Conservation (phyloP, 1,140 invertebrate genomes). For the Oedothorax gibbosus region DNA sequence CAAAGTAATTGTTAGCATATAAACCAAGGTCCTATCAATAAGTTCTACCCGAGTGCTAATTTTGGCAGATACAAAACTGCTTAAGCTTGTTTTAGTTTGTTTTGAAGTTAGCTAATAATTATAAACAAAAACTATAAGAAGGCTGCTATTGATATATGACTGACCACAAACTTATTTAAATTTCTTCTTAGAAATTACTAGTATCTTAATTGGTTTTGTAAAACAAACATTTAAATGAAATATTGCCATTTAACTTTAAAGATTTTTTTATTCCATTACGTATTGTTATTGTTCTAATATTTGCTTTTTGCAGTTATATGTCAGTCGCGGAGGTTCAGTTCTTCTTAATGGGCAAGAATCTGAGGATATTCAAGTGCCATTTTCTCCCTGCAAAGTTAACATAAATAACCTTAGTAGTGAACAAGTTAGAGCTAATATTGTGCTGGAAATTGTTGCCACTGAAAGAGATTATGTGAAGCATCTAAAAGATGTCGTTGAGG, state of each 20-base stretch:
- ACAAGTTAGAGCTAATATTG: slow-evolving; percentile 81
- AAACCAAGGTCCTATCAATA: too few species aligned
- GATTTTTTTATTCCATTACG: not conserved
- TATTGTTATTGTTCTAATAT: not conserved
- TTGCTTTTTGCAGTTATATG: slow-evolving; percentile 42
- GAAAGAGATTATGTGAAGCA: slow-evolving; percentile 86
- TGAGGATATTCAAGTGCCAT: slow-evolving; percentile 48
- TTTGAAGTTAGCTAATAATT: too few species aligned
- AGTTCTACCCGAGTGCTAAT: too few species aligned
- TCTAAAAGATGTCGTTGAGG: slow-evolving; percentile 79
- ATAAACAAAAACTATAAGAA: not conserved
- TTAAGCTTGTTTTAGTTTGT: too few species aligned
- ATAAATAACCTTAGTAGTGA: slow-evolving; percentile 62
- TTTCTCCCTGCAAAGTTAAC: slow-evolving; percentile 55
- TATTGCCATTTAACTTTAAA: not conserved
- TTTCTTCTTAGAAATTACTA: too few species aligned
- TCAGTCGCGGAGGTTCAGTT: slow-evolving; percentile 38
- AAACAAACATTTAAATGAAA: not conserved
- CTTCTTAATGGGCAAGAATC: slow-evolving; percentile 43
- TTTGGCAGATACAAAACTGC: too few species aligned
- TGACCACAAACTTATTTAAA: too few species aligned
- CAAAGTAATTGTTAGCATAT: too few species aligned
- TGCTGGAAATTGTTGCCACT: slow-evolving; percentile 82
- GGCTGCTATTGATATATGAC: not conserved
- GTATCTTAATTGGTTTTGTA: too few species aligned